phyloP scores from a whole-genome alignment of 2,113 vertebrate species.

The Cnemophilus loriae region DNA sequence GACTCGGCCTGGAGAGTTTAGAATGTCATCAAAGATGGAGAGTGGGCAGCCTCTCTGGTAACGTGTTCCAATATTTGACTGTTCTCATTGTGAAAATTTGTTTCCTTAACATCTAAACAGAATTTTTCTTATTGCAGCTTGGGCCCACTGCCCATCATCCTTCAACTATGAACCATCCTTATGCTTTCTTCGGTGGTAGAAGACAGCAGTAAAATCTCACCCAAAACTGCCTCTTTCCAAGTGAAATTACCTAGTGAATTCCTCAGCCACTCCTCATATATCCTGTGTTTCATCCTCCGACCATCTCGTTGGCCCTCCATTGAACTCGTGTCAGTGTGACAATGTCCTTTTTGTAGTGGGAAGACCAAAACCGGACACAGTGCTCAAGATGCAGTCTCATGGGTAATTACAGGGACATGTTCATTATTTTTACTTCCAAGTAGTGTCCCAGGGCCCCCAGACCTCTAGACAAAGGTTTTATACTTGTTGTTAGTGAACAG shows the following conservation, averaged over 20 bases:
- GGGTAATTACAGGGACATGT: neutral
- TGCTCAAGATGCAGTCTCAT: neutral
- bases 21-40: neutral
- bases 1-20: neutral
- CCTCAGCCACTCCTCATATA: neutral
- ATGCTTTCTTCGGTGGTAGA: neutral
- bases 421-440: neutral
- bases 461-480: neutral
- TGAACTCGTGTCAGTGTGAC: neutral
- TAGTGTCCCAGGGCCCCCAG: neutral
- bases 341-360: too few relatives aligned
- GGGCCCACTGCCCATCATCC: too few relatives aligned
- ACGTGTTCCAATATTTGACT: neutral
- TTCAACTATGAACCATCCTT: neutral
- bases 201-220: neutral
- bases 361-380: neutral
- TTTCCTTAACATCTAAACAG: neutral
- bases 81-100: neutral
- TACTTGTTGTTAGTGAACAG: neutral
- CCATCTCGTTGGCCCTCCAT: accelerated
- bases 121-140: neutral
- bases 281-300: neutral
- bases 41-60: neutral
- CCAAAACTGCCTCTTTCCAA: neutral
- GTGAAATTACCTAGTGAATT: neutral